These are phyloP conservation scores for Trachymyrmex cornetzi DNA, from an alignment of 1,140 invertebrate genomes.

Conservation along the genomic window DNA sequence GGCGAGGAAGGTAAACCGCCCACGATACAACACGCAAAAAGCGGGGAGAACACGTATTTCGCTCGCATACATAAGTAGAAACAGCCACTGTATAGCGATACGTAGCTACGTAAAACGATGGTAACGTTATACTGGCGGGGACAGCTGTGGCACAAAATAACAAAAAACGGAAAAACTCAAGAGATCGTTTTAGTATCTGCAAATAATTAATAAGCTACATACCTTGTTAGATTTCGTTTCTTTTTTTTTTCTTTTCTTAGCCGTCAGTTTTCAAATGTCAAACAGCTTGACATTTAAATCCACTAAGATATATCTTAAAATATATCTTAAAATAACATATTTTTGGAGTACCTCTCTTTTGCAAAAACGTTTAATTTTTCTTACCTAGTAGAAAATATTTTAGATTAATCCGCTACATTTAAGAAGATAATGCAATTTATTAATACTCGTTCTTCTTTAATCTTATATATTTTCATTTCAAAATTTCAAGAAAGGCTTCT, in stretches of 20 bases:
- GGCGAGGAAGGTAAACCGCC: slow-evolving; percentile 75
- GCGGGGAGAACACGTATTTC: slow-evolving; percentile 49
- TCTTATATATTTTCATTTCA: background rate
- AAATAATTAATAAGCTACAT: slow-evolving; percentile 27
- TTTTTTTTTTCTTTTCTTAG: background rate
- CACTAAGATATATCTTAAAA: background rate
- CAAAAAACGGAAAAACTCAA: background rate
- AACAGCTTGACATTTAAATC: background rate
- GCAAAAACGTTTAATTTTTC: background rate
- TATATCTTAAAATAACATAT: background rate
- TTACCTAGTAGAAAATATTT: background rate
- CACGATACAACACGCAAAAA: slow-evolving; percentile 50
- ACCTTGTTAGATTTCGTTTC: background rate
- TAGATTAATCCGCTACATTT: background rate
- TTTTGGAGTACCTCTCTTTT: background rate
- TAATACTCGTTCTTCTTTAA: background rate
- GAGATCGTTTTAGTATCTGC: slow-evolving; percentile 11
- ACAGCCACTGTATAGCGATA: slow-evolving; percentile 22
- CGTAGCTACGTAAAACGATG: background rate
- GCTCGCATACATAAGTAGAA: slow-evolving; percentile 56
- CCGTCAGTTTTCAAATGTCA: background rate
- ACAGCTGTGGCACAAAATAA: slow-evolving; percentile 42
- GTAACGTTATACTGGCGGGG: slow-evolving; percentile 10
- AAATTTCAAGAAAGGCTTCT: background rate
- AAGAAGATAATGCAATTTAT: background rate